Percentiles rank a stretch among this genome's conserved stretches.
Evolutionary conservation across 2,797 vertebrate genomes (phyloP).

Genomic region (Erithacus rubecula): DNA sequence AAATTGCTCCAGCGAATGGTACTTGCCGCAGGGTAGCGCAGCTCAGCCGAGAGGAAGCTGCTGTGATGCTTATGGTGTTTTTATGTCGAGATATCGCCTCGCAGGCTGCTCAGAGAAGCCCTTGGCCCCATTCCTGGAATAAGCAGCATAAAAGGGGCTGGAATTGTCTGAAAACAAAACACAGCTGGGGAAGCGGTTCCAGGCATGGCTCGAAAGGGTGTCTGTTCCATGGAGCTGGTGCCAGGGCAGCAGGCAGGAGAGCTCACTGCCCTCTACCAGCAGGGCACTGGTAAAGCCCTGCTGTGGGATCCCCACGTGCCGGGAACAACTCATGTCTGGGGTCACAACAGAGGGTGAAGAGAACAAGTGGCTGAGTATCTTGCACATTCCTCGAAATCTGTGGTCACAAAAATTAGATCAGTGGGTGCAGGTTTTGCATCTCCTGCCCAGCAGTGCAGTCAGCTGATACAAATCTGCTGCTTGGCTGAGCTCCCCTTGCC

Average conservation of each 20-base stretch:
- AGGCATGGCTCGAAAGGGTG: neutral
- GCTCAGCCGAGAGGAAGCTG: neutral
- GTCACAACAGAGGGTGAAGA: neutral
- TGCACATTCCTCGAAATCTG: neutral
- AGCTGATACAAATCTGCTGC: neutral
- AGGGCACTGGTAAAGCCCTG: neutral
- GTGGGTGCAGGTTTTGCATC: neutral
- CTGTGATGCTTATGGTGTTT: neutral
- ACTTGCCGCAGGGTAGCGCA: neutral
- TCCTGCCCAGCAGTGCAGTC: neutral
- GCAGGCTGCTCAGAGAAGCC: neutral
- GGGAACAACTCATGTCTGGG: fast-evolving
- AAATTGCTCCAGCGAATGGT: neutral
- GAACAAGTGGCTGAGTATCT: neutral
- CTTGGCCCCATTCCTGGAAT: neutral
- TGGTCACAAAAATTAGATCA: neutral
- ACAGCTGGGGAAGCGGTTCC: neutral
- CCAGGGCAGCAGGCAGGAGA: neutral
- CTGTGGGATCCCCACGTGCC: fast-evolving
- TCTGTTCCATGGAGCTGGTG: neutral
- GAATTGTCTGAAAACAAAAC: neutral
- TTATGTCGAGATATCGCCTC: fast-evolving
- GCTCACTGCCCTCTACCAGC: neutral
- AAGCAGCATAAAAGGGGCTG: neutral
- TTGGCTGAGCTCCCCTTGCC: neutral